Evolutionary conservation across 1,140 invertebrate species (phyloP), one percentile per base, ranked within the genome.

Genomic region (Neotoxoptera formosana): DNA sequence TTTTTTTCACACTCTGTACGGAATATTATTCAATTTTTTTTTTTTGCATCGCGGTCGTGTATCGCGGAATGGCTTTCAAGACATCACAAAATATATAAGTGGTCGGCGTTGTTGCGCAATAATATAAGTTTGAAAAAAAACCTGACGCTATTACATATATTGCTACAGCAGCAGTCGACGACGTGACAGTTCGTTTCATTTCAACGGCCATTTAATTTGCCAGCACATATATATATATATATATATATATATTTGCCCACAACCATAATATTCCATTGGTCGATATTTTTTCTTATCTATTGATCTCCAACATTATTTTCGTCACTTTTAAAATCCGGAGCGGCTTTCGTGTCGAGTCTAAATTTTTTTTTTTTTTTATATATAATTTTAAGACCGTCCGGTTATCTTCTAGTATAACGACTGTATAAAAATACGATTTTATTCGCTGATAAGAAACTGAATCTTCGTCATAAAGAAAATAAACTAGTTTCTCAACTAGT

Each of bases 401-500:
- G 8, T 89, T 90, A 90, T 90, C 36, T 60, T 41, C 36, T 30
- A 41, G 25, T 45, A 67, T 21, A 34, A 88, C 47, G 47, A 51
- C 17, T 14, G 34, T 56, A 89, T 89, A 89, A 36, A 45, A 25
- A 90, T 4, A 23, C 41, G 89, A 90, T 90, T 90, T 67, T 67
- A 45, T 45, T 23, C 23, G 30, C 36, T 45, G 89, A 90, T 90
- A 90, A 90, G 48, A 89, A n/a, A 87, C 47, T 17, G 6, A 56
- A 90, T 90, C 4, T 45, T 90, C 89, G 25, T 45, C 25, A 30
- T 45, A 67, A 45, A n/a, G 56, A 90, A 90, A 89, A 53, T 34
- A 89, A 89, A 89, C 88, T 89, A 89, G 88, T 89, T 89, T 56
- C 17, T 89, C 23, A 56, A 60, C 53, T 90, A 90, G 89, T 90